These are phyloP conservation scores for Martes martes DNA, from an alignment of 2,113 vertebrate genomes.

Conservation along the genomic window DNA sequence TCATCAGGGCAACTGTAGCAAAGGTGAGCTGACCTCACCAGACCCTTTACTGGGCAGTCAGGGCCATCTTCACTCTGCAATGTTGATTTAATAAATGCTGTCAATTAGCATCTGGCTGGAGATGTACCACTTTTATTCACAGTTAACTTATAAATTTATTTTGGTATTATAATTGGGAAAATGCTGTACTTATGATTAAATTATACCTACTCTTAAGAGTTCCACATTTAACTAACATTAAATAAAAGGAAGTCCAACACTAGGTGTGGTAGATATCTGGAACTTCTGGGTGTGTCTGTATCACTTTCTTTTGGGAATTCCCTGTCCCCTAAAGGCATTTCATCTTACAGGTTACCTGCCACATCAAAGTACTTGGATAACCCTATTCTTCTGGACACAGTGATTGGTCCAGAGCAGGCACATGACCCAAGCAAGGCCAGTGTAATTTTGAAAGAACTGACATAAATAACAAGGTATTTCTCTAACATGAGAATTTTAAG, in stretches of 20 bases:
- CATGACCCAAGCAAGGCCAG: background rate
- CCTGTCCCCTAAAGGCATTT: background rate
- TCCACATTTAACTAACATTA: background rate
- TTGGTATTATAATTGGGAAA: background rate
- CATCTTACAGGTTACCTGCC: too few relatives aligned
- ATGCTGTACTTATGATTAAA: background rate
- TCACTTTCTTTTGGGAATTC: background rate
- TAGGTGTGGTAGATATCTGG: background rate
- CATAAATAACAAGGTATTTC: background rate
- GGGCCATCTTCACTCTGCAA: background rate
- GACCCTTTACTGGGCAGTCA: rapidly evolving
- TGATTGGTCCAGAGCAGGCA: background rate
- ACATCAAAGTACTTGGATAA: background rate
- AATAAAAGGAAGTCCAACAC: background rate
- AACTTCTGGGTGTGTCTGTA: background rate
- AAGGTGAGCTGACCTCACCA: background rate
- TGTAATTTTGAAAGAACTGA: background rate
- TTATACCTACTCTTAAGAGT: background rate
- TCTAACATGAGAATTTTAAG: background rate
- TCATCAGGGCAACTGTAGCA: background rate
- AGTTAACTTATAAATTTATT: conserved; percentile 3
- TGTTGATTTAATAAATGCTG: background rate
- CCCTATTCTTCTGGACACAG: background rate
- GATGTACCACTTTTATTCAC: background rate
- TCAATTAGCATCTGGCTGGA: background rate